Base-by-base conservation (phyloP, 1,140 invertebrate species). In the Dysdera silvatica region DNA sequence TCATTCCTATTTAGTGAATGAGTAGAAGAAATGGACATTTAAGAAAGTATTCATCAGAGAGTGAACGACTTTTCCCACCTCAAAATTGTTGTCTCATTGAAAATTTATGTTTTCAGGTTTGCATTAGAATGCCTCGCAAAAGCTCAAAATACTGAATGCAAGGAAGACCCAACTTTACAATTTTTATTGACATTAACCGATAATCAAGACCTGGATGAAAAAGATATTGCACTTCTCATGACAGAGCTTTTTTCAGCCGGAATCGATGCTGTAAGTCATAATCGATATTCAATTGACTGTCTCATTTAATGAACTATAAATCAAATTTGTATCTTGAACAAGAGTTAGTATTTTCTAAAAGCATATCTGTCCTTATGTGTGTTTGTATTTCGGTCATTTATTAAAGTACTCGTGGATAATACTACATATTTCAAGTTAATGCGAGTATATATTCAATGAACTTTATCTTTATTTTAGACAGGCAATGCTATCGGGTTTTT, bases 171-270 rank as follows among this genome's bases (percentile, higher is more conserved):
- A 0, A 26, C 26, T 4, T 28, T 62, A 20, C 29, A 62, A n/a
- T 61, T 53, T 54, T 14, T 52, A 23, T 33, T 40, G 23, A 28
- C 20, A 14, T 28, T 65, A 0, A 37, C 55, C 7, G 16, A 35
- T 26, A 18, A 59, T 29, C 4, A 60, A 18, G 35, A 40, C 3
- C 20, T 60, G 8, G 40, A 52, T 5, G 6, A 28, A 0, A 4
- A 18, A 71, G 80, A 89, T 45, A 85, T 89, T 3, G 82, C 83
- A 7, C 83, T 89, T 40, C 76, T 92, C 18, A 86, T 88, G 0
- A 71, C 91, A 40, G 90, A 92, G 76, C 77, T 93, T 59, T 83
- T 93, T 59, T 74, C 90, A n/a, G 89, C 92, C 48, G 89, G 89
- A 5, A 86, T 92, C 8, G 88, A 90, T 68, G 91, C 90, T 41